These are phyloP conservation scores for Zeugodacus cucurbitae DNA, from an alignment of 1,140 invertebrate species.

Conservation along the genomic window DNA sequence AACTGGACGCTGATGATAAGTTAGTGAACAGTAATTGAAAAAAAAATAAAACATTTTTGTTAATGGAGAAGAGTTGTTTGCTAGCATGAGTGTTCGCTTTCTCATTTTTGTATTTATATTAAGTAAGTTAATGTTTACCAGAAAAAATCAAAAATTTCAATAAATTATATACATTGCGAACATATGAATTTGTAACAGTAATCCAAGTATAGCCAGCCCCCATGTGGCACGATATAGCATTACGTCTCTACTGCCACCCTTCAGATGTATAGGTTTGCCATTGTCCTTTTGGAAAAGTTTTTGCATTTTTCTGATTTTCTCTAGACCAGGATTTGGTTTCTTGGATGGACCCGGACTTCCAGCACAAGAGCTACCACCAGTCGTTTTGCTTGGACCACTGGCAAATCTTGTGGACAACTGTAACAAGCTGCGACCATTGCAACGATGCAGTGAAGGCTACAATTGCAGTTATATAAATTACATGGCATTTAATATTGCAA, in stretches of 20 bases:
- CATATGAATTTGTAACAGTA: conserved; percentile 8
- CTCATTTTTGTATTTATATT: conserved; percentile 4
- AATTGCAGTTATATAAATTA: not conserved
- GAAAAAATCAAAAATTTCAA: not conserved
- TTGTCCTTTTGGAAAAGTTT: conserved; percentile 41
- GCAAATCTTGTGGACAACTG: not conserved
- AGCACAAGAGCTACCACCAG: not conserved
- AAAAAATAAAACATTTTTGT: not conserved
- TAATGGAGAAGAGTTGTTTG: not conserved
- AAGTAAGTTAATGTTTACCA: conserved; percentile 37
- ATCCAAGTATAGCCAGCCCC: conserved; percentile 27
- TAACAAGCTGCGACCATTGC: not conserved
- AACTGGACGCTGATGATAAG: conserved; percentile 55
- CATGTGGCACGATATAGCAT: conserved; percentile 41
- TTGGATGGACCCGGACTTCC: not conserved
- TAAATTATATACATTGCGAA: conserved; percentile 41
- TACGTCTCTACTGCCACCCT: conserved; percentile 24
- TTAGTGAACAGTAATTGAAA: not conserved
- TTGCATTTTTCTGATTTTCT: conserved; percentile 36
- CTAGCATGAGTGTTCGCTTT: not conserved
- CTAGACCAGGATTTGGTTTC: not conserved
- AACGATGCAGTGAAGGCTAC: not conserved
- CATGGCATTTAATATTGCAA: not conserved
- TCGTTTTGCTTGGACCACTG: not conserved
- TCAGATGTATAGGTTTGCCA: conserved; percentile 36